A percentile compares a stretch with the other conserved stretches of the same genome.
phyloP scores from a whole-genome alignment of 1,140 invertebrate species.

The Platyscapa corneri region DNA sequence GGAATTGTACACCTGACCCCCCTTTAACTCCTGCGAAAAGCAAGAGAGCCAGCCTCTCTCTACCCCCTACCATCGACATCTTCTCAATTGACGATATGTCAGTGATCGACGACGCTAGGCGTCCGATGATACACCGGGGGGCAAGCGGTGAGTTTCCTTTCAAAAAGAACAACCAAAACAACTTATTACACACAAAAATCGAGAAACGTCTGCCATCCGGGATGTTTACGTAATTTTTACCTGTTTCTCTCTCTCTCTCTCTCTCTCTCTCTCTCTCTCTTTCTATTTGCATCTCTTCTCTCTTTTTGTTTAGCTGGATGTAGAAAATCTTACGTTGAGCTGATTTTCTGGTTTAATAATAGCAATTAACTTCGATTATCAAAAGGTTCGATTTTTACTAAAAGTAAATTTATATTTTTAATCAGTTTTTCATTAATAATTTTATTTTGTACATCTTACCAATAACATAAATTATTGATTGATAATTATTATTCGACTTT shows the following conservation, averaged over 20 bases:
- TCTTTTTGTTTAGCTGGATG: background rate
- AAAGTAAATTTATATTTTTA: no score
- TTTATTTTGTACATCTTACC: no score
- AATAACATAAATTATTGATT: no score
- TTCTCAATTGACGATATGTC: constrained; percentile 74
- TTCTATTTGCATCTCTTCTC: constrained; percentile 13
- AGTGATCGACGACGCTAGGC: constrained; percentile 70
- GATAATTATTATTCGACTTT: no score
- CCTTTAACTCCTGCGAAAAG: constrained; percentile 72
- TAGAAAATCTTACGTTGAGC: background rate
- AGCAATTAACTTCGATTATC: no score
- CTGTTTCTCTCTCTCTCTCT: no score
- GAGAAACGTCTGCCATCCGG: background rate
- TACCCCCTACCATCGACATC: constrained; percentile 73
- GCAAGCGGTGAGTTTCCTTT: constrained; percentile 70
- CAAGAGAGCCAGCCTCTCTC: constrained; percentile 73
- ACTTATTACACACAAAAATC: background rate
- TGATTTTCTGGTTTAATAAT: background rate
- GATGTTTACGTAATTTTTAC: constrained; percentile 14
- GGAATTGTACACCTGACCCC: constrained; percentile 76
- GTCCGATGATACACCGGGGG: constrained; percentile 69
- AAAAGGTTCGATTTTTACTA: no score
- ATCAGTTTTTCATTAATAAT: no score
- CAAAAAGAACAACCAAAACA: background rate
- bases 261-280: constrained; percentile 46